Evolutionary conservation across 2,797 vertebrate genomes (phyloP).

Genomic region (Glyptemys insculpta): DNA sequence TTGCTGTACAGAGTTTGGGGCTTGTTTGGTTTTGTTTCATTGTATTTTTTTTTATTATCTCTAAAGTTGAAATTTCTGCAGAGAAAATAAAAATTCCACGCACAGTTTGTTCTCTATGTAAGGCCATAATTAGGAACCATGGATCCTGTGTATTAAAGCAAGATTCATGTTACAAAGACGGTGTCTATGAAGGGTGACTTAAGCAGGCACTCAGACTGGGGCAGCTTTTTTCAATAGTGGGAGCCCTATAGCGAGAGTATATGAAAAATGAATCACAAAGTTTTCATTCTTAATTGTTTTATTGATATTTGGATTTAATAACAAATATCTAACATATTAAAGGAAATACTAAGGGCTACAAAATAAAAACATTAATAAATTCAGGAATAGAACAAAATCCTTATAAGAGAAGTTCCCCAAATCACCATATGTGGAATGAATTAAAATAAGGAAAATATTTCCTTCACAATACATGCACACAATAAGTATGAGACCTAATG

Average conservation of each 20-base stretch:
- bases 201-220: neutral
- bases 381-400: neutral
- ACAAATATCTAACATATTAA: neutral
- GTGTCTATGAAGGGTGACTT: neutral
- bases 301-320: neutral
- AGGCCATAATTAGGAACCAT: neutral
- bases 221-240: neutral
- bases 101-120: neutral
- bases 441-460: neutral
- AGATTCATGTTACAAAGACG: neutral
- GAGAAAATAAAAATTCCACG: neutral
- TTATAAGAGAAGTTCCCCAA: neutral
- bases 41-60: neutral
- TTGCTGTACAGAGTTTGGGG: neutral
- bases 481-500: neutral
- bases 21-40: neutral
- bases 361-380: neutral
- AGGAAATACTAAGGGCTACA: neutral
- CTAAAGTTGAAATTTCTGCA: neutral
- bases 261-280: neutral
- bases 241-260: neutral
- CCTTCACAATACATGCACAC: neutral
- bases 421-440: neutral
- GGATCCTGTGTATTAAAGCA: neutral
- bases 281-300: constrained; percentile 1